Conservation (phyloP, 2,888 invertebrate species). For the Ormyrus labotus region DNA sequence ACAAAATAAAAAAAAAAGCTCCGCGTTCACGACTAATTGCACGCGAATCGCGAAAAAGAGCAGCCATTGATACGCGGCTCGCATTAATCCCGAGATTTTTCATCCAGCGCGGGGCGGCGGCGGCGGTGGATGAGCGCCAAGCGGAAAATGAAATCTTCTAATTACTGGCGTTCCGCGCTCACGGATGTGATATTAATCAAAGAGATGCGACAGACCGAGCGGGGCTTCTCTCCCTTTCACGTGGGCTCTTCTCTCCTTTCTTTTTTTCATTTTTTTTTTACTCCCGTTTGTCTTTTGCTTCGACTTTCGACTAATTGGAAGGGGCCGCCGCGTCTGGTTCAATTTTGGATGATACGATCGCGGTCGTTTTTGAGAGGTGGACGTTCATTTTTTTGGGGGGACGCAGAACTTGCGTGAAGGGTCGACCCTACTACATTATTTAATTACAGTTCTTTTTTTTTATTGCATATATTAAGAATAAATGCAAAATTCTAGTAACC, state of each 20-base stretch:
- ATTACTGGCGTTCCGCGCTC: constrained; percentile 59
- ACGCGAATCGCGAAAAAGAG: neutral
- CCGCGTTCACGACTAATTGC: no score
- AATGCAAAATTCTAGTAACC: no score
- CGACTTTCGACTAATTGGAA: constrained; percentile 36
- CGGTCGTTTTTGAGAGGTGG: no score
- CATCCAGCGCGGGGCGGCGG: neutral
- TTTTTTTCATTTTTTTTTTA: neutral
- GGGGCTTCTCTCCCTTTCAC: no score
- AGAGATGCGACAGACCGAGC: constrained; percentile 42
- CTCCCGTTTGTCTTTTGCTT: constrained; percentile 56
- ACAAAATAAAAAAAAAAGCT: no score
- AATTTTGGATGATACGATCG: no score
- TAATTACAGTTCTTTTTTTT: no score
- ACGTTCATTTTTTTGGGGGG: no score
- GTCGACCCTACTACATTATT: no score
- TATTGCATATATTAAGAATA: no score
- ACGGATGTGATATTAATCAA: constrained; percentile 64
- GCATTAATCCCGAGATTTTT: constrained; percentile 1
- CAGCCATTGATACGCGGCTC: constrained; percentile 7
- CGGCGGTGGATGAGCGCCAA: constrained; percentile 46
- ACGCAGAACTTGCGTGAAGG: no score
- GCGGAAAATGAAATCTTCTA: constrained; percentile 60
- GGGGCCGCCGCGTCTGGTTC: neutral
- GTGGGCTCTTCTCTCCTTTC: constrained; percentile 4